Evolutionary conservation across 2,888 invertebrate species (phyloP), one percentile per base, ranked within the genome.

Genomic region (Phragmatobia fuliginosa): DNA sequence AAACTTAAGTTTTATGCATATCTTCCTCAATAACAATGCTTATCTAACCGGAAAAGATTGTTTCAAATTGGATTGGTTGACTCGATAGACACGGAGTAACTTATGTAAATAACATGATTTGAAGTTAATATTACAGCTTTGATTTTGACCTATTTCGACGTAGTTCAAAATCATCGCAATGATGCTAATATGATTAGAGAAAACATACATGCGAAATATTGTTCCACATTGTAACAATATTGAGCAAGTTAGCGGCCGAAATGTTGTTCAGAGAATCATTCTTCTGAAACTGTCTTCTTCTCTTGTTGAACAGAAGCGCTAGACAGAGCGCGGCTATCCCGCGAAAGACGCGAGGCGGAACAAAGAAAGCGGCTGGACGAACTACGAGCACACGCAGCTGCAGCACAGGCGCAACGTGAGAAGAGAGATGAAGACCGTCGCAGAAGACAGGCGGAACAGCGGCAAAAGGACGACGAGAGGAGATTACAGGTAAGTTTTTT

Each of bases 261-360:
- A n/a, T n/a, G n/a, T 1, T 52, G 52, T 25, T 25, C 5, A 25
- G 6, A 28, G 6, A 56, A 28, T 6, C 7, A 28, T 28, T 28
- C 18, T 60, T 36, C 18, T 36, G 16, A 60, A 38, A 36, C 33
- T 6, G 0, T 70, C 33, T 2, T 38, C 45, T 52, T 79, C n/a
- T n/a, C n/a, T 73, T 71, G 18, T 73, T 71, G 77, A 63, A 60
- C 88, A 90, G 95, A 94, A 88, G 92, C 93, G 85, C 87, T 94
- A 92, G 96, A 97, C 91, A 96, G 97, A 92, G 95, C 97, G 86
- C 96, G 96, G 90, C 93, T 96, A 90, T 96, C 98, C 84, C 97
- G 98, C 85, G 98, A 98, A 88, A 96, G 97, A 85, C 98, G 98
- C 92, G 98, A 98, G 95, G 98, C 97, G 88, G 98, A 98, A 91